phyloP scores from a whole-genome alignment of 2,888 invertebrate species.

The Uloborus plumipes region DNA sequence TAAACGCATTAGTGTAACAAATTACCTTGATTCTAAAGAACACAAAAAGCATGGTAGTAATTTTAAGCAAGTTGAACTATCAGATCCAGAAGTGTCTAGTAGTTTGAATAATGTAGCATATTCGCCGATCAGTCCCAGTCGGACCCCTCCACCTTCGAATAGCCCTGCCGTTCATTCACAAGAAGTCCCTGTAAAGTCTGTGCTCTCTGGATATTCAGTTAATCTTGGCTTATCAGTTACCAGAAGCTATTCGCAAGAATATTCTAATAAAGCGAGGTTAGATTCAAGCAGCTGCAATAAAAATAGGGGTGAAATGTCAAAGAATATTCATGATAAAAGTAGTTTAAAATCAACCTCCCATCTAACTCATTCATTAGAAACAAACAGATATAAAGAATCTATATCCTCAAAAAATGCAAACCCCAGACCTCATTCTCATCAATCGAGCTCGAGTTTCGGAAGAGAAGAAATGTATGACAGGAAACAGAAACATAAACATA shows the following conservation, averaged over 20 bases:
- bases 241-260: conserved; percentile 12
- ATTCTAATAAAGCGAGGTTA: conserved; percentile 20
- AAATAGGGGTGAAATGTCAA: conserved; percentile 23
- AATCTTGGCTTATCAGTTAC: conserved; percentile 22
- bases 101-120: conserved; percentile 56
- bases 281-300: background rate
- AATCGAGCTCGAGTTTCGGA: conserved; percentile 10
- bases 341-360: conserved; percentile 15
- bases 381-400: conserved; percentile 30
- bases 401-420: conserved; percentile 41
- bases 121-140: conserved; percentile 63
- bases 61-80: conserved; percentile 47
- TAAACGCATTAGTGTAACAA: conserved; percentile 6
- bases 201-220: conserved; percentile 17
- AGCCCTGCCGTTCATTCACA: conserved; percentile 27
- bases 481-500: conserved; percentile 46
- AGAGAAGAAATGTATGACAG: conserved; percentile 38
- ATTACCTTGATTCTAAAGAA: conserved; percentile 19
- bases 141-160: conserved; percentile 42
- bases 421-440: conserved; percentile 29
- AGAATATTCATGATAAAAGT: conserved; percentile 27
- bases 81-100: conserved; percentile 58
- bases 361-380: conserved; percentile 32
- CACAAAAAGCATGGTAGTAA: conserved; percentile 24
- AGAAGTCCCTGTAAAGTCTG: conserved; percentile 15